phyloP scores from a whole-genome alignment of 2,888 invertebrate genomes.

The Habrosyne pyritoides region DNA sequence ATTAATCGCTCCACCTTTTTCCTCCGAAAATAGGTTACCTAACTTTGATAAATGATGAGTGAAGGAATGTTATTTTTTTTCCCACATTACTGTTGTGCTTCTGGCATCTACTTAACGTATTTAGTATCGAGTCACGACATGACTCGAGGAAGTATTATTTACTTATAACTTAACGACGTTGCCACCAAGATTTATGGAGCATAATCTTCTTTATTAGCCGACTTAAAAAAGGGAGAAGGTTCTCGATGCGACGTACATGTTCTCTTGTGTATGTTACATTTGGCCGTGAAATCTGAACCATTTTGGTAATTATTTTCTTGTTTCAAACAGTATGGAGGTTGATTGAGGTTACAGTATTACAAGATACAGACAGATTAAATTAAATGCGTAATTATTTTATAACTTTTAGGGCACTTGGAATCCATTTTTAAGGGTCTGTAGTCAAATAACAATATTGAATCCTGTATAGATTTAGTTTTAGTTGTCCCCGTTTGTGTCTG shows the following conservation, averaged over 20 bases:
- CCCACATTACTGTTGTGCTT: neutral
- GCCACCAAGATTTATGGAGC: conserved; percentile 36
- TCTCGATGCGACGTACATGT: conserved; percentile 12
- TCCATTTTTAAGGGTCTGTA: too few relatives aligned
- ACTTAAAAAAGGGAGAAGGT: conserved; percentile 26
- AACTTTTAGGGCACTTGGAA: too few relatives aligned
- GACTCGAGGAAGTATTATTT: conserved; percentile 28
- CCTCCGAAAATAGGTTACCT: neutral
- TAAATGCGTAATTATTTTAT: too few relatives aligned
- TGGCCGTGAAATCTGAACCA: too few relatives aligned
- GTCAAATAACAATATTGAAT: too few relatives aligned
- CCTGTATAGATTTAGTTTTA: too few relatives aligned
- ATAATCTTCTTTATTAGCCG: conserved; percentile 30
- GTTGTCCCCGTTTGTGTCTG: too few relatives aligned
- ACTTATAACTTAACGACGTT: conserved; percentile 20
- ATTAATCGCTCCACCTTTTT: conserved; percentile 5
- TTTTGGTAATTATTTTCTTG: too few relatives aligned
- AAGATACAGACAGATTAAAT: too few relatives aligned
- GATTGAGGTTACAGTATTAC: too few relatives aligned
- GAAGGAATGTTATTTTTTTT: neutral
- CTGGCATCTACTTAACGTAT: conserved; percentile 7
- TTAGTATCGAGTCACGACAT: conserved; percentile 16
- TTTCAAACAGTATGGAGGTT: too few relatives aligned
- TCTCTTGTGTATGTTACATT: too few relatives aligned
- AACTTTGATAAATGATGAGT: conserved; percentile 6